Conservation (phyloP, 2,797 vertebrate genomes). For the Heteromormyrus szaboi region DNA sequence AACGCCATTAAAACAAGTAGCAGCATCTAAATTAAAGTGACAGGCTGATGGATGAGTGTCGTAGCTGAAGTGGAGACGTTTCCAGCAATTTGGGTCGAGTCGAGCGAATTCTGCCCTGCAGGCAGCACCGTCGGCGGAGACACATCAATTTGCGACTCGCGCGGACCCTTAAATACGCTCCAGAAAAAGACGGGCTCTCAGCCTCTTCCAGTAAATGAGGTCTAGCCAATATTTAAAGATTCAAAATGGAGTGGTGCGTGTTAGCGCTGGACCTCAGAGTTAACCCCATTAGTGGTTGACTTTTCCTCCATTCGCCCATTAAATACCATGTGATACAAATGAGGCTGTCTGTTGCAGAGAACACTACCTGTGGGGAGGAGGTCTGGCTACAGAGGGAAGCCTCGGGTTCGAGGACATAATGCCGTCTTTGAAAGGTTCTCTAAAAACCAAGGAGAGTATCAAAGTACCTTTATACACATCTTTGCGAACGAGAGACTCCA, state of each 20-base stretch:
- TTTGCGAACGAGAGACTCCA: not conserved
- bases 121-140: conserved; percentile 67
- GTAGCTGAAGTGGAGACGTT: conserved; percentile 72
- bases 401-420: not conserved
- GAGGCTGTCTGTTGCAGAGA: not conserved
- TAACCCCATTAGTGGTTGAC: conserved; percentile 48
- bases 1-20: conserved; percentile 90
- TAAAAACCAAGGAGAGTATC: not conserved
- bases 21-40: conserved; percentile 92
- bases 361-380: not conserved
- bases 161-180: conserved; percentile 45
- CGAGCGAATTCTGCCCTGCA: conserved; percentile 71
- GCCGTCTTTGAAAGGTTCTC: not conserved
- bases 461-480: not conserved
- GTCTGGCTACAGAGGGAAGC: not conserved
- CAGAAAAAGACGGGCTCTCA: conserved; percentile 72
- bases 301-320: conserved; percentile 35
- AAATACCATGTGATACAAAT: conserved; percentile 66
- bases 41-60: conserved; percentile 85
- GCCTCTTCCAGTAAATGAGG: conserved; percentile 77
- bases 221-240: conserved; percentile 95
- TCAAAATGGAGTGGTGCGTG: conserved; percentile 53
- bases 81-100: conserved; percentile 69
- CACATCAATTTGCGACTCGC: conserved; percentile 73
- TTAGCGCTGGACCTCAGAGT: conserved; percentile 33